Evolutionary conservation across 2,797 vertebrate genomes (phyloP).

Genomic region (Cuniculus paca): DNA sequence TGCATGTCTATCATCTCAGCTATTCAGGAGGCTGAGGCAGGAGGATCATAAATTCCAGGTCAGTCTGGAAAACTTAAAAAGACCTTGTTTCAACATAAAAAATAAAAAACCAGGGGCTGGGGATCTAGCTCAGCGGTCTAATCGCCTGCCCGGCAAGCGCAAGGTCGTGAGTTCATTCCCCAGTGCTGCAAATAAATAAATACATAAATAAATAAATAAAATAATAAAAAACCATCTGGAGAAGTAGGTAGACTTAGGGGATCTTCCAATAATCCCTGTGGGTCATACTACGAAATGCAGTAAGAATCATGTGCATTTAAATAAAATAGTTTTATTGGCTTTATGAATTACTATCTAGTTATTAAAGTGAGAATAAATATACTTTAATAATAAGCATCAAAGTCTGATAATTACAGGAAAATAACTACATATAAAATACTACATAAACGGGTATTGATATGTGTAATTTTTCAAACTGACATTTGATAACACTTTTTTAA

Average conservation of each 20-base stretch:
- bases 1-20: background rate
- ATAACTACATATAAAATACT: background rate
- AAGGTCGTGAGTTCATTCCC: no score
- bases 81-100: background rate
- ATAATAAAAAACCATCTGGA: background rate
- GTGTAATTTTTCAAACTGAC: background rate
- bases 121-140: no score
- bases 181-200: no score
- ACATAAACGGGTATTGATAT: background rate
- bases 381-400: conserved; percentile 1
- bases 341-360: background rate
- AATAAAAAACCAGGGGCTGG: no score
- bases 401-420: background rate
- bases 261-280: background rate
- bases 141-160: no score
- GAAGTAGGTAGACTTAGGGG: background rate
- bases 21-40: background rate
- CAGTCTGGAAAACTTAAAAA: background rate
- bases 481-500: background rate
- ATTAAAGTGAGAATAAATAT: conserved; percentile 49
- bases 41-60: background rate
- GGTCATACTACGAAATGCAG: background rate
- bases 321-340: background rate
- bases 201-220: no score
- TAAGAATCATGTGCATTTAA: background rate